These are phyloP conservation scores for Diarsia brunnea DNA, from an alignment of 2,888 invertebrate species.

Conservation along the genomic window DNA sequence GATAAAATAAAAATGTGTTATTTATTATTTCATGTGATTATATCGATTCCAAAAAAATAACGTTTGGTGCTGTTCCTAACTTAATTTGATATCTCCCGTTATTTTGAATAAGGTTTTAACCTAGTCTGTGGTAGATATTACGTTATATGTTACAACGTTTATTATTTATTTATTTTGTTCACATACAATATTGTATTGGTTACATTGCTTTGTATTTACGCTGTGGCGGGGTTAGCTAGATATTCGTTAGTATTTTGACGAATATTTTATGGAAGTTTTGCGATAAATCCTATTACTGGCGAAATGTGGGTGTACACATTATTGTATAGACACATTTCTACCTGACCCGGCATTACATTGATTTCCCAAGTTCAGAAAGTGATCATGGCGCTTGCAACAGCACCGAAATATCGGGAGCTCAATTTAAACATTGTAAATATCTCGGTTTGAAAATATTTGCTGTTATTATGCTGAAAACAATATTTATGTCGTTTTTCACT, in stretches of 20 bases:
- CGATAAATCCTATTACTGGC: background rate
- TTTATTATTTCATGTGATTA: conserved; percentile 65
- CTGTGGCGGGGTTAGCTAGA: conserved; percentile 35
- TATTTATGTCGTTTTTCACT: background rate
- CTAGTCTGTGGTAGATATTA: conserved; percentile 65
- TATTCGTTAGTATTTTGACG: background rate
- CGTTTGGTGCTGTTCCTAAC: conserved; percentile 75
- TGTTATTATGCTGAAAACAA: background rate
- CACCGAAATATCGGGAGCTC: background rate
- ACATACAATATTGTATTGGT: conserved; percentile 56
- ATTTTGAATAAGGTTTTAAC: conserved; percentile 53
- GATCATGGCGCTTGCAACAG: background rate
- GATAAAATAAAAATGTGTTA: conserved; percentile 43
- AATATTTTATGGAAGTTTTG: background rate
- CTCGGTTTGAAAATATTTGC: background rate
- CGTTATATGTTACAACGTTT: conserved; percentile 43
- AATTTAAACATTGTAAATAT: background rate
- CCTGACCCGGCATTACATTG: too few species aligned
- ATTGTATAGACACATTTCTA: too few species aligned
- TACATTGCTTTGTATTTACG: conserved; percentile 70
- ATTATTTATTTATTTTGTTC: conserved; percentile 63
- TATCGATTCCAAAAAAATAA: conserved; percentile 69
- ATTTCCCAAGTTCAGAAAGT: background rate
- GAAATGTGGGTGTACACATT: too few species aligned
- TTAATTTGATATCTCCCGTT: conserved; percentile 60